These are phyloP conservation scores for Penelope pileata DNA, from an alignment of 2,113 vertebrate species.

Conservation along the genomic window DNA sequence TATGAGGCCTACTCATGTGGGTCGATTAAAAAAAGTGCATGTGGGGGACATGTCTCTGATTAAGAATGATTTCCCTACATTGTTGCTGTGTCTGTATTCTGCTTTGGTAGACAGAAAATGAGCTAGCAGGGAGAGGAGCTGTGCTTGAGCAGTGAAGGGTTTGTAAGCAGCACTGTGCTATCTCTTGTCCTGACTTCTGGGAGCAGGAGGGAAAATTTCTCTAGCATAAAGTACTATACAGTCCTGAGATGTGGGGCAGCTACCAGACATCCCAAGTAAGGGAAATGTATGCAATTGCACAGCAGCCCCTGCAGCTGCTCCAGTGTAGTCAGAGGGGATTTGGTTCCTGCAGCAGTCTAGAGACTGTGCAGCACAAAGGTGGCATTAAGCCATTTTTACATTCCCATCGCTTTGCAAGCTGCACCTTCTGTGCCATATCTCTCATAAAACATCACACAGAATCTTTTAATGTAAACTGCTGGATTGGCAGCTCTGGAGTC, in stretches of 20 bases:
- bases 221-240: not conserved
- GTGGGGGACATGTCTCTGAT: rapidly evolving
- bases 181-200: not conserved
- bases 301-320: not conserved
- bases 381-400: conserved; percentile 28
- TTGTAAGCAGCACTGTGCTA: not conserved
- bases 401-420: not conserved
- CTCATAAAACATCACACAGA: not conserved
- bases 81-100: not conserved
- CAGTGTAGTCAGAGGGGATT: not conserved
- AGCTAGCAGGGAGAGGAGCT: not conserved
- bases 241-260: not conserved
- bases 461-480: not conserved
- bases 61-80: not conserved
- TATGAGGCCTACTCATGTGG: not conserved
- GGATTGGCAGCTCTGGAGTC: not conserved
- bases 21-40: not conserved
- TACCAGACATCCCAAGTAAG: not conserved
- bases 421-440: conserved; percentile 22
- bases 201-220: not conserved
- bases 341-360: not conserved
- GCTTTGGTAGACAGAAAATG: not conserved
- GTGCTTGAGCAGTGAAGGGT: not conserved
- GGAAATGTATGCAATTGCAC: not conserved
- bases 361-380: conserved; percentile 1